phyloP scores from a whole-genome alignment of 2,797 vertebrate genomes.

The Podargus strigoides region DNA sequence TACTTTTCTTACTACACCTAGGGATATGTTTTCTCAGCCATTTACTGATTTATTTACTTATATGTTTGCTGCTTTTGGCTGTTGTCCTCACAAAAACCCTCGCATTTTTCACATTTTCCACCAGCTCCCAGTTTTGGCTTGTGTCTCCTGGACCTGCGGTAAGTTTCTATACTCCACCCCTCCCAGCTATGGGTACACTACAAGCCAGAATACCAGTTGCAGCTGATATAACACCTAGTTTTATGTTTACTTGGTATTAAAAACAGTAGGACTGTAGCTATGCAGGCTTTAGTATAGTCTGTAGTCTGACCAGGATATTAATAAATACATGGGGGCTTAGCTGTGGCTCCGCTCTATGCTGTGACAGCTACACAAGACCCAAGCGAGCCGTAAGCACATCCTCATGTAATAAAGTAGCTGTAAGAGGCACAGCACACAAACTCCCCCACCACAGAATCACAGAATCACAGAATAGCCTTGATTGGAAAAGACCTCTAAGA shows the following conservation, averaged over 20 bases:
- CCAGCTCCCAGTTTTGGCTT: neutral
- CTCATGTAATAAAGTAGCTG: neutral
- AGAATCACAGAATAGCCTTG: too few relatives aligned
- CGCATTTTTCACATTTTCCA: neutral
- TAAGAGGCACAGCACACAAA: neutral
- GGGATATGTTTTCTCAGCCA: neutral
- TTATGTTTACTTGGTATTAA: neutral
- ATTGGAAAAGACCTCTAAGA: too few relatives aligned
- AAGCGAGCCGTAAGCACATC: neutral
- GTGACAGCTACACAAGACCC: neutral
- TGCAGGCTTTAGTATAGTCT: neutral
- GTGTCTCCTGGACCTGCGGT: neutral
- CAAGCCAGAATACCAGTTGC: neutral
- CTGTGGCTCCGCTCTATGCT: neutral
- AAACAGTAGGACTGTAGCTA: neutral
- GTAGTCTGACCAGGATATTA: neutral
- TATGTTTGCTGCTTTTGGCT: neutral
- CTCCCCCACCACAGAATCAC: too few relatives aligned
- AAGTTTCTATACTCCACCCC: neutral
- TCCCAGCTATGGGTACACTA: neutral
- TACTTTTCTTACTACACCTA: neutral
- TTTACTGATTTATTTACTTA: slow-evolving; percentile 10
- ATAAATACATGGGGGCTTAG: neutral
- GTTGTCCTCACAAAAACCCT: neutral
- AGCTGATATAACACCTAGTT: neutral